Evolutionary conservation across 2,797 vertebrate species (phyloP), one percentile per base, ranked within the genome.

Genomic region (Zalophus californianus): DNA sequence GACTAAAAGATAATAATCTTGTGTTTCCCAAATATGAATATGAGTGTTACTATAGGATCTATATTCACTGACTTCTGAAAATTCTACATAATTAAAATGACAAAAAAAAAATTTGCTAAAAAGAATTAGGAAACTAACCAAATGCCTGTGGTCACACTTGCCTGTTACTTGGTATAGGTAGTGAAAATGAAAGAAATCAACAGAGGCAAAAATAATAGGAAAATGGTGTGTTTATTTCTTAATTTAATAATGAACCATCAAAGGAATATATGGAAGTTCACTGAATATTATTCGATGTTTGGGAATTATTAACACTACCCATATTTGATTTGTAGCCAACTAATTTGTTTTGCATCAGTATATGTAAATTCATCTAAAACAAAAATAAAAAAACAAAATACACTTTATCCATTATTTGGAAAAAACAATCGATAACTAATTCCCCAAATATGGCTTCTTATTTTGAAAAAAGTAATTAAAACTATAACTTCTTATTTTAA

Each of bases 181-280:
- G 14, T 18, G 13, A 86, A 92, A 90, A 80, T 38, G 72, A 48
- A 82, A 90, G 16, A 95, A 93, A 91, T 0, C 38, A 91, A 93
- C 12, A 93, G 89, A 72, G 48, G 68, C 6, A 77, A 29, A 29
- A 93, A 87, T 92, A 44, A n/a, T 23, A 75, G 16, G 14, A 82
- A 95, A 91, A 87, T 35, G 7, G 2, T n/a, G 18, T 41, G 5
- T 73, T 92, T 18, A 83, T 68, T 89, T 91, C 20, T 64, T 35
- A 72, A 50, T 58, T 78, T 82, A 68, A 77, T 48, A 82, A 27
- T n/a, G 11, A 15, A 3, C 1, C 27, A 90, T n/a, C 27, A 87
- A 90, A 52, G 50, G 5, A 48, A 56, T 60, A 5, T 50, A 10
- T 86, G 21, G 13, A 64, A 77, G 21, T 85, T 80, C 0, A 90